phyloP scores from a whole-genome alignment of 2,888 invertebrate genomes.

The Athrips mouffetella region DNA sequence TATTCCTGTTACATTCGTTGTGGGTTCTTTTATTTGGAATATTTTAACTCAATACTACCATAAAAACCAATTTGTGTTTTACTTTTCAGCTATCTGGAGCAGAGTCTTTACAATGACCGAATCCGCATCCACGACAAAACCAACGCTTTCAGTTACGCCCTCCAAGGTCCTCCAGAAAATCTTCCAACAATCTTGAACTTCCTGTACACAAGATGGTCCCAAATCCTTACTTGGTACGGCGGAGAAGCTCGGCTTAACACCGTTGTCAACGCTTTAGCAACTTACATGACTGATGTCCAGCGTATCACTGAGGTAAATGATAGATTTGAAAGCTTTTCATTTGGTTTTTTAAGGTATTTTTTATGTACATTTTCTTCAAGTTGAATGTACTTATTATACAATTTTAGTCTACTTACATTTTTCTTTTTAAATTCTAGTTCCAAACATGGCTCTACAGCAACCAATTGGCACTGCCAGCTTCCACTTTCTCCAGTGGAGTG shows the following conservation, averaged over 20 bases:
- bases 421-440: constrained; percentile 50
- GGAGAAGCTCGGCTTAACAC: constrained; percentile 50
- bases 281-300: constrained; percentile 48
- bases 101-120: constrained; percentile 58
- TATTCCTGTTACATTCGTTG: no score
- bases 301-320: constrained; percentile 43
- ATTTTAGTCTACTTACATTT: background rate
- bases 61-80: no score
- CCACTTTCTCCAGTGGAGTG: constrained; percentile 42
- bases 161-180: constrained; percentile 76
- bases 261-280: constrained; percentile 44
- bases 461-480: constrained; percentile 41
- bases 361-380: no score
- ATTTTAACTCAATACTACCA: no score
- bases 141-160: constrained; percentile 67
- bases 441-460: constrained; percentile 53
- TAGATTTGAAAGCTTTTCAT: background rate
- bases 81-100: constrained; percentile 70
- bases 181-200: constrained; percentile 72
- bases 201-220: constrained; percentile 47
- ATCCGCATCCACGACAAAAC: constrained; percentile 71
- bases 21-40: no score
- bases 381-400: background rate
- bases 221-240: constrained; percentile 50
- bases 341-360: no score